Evolutionary conservation across 2,113 vertebrate genomes (phyloP).

Genomic region (Montifringilla adamsi): DNA sequence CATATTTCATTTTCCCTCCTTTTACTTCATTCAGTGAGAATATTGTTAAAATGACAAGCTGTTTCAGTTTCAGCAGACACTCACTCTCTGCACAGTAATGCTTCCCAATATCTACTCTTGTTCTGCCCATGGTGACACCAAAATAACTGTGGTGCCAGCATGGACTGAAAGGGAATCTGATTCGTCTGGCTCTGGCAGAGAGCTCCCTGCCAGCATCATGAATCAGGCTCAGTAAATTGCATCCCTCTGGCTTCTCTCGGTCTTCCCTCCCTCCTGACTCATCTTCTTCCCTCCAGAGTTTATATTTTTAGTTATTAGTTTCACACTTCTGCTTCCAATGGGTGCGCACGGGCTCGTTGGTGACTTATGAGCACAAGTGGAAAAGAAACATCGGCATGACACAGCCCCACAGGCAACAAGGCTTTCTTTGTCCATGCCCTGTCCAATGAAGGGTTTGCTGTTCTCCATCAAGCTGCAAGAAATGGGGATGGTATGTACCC

Average conservation of each 20-base stretch:
- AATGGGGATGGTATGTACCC: conserved; percentile 35
- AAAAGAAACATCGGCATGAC: conserved; percentile 1
- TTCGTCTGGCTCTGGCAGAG: conserved; percentile 3
- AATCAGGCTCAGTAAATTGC: neutral
- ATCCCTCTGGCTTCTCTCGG: neutral
- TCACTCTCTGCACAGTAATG: neutral
- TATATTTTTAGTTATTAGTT: conserved; percentile 46
- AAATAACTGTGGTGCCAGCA: conserved; percentile 26
- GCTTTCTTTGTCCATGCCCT: conserved; percentile 15
- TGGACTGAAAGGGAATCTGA: conserved; percentile 33
- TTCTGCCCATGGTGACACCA: conserved; percentile 13
- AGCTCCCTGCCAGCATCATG: neutral
- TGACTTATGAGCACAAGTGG: neutral
- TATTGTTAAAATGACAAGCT: neutral
- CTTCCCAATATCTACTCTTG: neutral
- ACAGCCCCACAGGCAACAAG: conserved; percentile 3
- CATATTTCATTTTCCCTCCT: neutral
- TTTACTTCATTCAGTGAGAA: neutral
- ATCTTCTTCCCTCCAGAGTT: neutral
- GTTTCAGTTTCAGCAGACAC: neutral
- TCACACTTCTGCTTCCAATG: conserved; percentile 27
- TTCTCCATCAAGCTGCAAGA: conserved; percentile 23
- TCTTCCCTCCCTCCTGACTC: neutral
- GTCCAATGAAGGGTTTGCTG: neutral
- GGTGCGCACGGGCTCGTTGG: rapidly evolving